Conservation (phyloP, 1,140 invertebrate species). For the Bombus sibiricus region DNA sequence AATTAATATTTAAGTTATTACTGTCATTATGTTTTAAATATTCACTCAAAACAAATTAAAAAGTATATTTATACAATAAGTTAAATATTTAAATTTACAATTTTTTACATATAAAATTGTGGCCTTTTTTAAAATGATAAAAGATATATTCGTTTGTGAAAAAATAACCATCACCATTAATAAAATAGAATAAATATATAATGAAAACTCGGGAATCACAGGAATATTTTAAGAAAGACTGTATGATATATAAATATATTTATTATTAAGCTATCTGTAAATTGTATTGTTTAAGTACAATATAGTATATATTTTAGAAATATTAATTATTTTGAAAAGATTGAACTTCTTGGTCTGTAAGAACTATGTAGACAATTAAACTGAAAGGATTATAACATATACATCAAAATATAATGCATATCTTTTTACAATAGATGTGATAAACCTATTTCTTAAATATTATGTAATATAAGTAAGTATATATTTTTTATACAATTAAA, state of each 20-base stretch:
- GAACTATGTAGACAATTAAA: background rate
- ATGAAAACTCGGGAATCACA: background rate
- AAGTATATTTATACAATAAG: too few relatives aligned
- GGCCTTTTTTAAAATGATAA: background rate
- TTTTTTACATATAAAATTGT: too few relatives aligned
- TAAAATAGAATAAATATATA: background rate
- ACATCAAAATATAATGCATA: conserved; percentile 22
- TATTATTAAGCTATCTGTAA: conserved; percentile 26
- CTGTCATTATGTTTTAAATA: background rate
- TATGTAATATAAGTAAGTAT: conserved; percentile 14
- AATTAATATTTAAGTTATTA: background rate
- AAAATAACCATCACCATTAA: background rate
- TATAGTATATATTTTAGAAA: background rate
- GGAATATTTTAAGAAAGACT: background rate
- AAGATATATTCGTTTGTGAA: background rate
- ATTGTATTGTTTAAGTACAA: conserved; percentile 37
- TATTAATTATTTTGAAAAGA: background rate
- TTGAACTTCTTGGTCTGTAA: background rate
- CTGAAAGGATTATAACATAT: background rate
- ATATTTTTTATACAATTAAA: conserved; percentile 36
- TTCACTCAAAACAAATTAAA: background rate
- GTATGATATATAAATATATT: conserved; percentile 41
- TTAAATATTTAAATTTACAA: too few relatives aligned
- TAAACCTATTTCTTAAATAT: conserved; percentile 25
- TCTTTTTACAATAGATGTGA: conserved; percentile 4